Conservation (phyloP, 1,140 invertebrate species). For the Neoseiulus cucumeris region DNA sequence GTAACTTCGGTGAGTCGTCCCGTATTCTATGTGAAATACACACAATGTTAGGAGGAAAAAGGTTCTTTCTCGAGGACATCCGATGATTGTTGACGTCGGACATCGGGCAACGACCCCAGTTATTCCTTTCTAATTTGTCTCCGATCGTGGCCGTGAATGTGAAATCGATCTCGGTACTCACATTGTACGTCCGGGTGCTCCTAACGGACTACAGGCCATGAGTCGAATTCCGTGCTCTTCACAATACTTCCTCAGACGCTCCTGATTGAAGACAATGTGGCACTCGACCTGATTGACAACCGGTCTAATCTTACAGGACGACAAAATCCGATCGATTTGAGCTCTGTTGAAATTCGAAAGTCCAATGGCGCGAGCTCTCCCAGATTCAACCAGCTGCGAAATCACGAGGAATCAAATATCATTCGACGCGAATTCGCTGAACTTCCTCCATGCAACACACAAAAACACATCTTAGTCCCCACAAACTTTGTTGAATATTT, state of each 20-base stretch:
- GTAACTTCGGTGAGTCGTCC: constrained; percentile 17
- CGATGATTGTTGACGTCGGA: too few relatives aligned
- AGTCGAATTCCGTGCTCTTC: constrained; percentile 27
- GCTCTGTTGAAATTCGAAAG: constrained; percentile 71
- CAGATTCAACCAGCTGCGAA: constrained; percentile 28
- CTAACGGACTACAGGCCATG: constrained; percentile 32
- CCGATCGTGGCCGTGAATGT: too few relatives aligned
- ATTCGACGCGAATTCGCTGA: too few relatives aligned
- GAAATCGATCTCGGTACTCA: too few relatives aligned
- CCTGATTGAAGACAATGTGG: constrained; percentile 33
- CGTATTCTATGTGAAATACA: too few relatives aligned
- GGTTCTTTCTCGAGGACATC: too few relatives aligned
- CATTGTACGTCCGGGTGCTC: constrained; percentile 22
- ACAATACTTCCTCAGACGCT: constrained; percentile 29
- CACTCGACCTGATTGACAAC: constrained; percentile 45
- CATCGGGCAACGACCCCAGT: too few relatives aligned
- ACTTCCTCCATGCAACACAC: too few relatives aligned
- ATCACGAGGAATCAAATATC: too few relatives aligned
- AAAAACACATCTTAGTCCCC: not conserved
- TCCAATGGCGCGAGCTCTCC: constrained; percentile 52
- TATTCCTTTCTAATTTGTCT: too few relatives aligned
- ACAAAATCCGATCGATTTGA: constrained; percentile 54
- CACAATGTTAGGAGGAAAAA: too few relatives aligned
- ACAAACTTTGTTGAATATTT: too few relatives aligned
- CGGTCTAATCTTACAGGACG: constrained; percentile 46